Evolutionary conservation across 2,888 invertebrate genomes (phyloP).

Genomic region (Amphipyra berbera): DNA sequence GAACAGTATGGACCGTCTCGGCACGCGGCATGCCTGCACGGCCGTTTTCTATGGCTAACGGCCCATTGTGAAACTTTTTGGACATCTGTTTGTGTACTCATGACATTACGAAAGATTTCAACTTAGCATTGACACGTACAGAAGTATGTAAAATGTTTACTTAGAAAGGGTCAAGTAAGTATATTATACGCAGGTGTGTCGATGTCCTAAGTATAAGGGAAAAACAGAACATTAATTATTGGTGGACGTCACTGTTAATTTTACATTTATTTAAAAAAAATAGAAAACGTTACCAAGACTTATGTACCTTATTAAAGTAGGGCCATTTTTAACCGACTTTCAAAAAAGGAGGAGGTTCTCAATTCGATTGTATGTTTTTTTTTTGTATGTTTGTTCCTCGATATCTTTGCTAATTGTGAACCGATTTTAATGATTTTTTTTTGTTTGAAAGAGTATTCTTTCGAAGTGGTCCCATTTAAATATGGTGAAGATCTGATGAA

Average conservation of each 20-base stretch:
- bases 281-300: constrained; percentile 14
- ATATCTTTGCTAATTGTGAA: too few species aligned
- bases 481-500: too few species aligned
- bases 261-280: constrained; percentile 19
- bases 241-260: constrained; percentile 7
- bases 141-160: constrained; percentile 33
- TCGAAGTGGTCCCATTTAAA: too few species aligned
- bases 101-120: constrained; percentile 50
- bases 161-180: constrained; percentile 27
- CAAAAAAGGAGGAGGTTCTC: too few species aligned
- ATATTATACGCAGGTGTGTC: constrained; percentile 18
- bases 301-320: constrained; percentile 1
- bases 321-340: too few species aligned
- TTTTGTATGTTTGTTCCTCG: too few species aligned
- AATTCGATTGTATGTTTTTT: too few species aligned
- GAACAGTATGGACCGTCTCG: constrained; percentile 8
- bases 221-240: background rate
- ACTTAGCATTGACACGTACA: constrained; percentile 52
- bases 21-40: constrained; percentile 65
- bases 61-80: constrained; percentile 72
- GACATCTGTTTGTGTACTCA: constrained; percentile 50
- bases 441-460: too few species aligned
- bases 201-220: constrained; percentile 4
- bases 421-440: too few species aligned
- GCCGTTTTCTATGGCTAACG: constrained; percentile 68